Evolutionary conservation across 1,140 invertebrate species (phyloP).

Genomic region (Musca domestica): DNA sequence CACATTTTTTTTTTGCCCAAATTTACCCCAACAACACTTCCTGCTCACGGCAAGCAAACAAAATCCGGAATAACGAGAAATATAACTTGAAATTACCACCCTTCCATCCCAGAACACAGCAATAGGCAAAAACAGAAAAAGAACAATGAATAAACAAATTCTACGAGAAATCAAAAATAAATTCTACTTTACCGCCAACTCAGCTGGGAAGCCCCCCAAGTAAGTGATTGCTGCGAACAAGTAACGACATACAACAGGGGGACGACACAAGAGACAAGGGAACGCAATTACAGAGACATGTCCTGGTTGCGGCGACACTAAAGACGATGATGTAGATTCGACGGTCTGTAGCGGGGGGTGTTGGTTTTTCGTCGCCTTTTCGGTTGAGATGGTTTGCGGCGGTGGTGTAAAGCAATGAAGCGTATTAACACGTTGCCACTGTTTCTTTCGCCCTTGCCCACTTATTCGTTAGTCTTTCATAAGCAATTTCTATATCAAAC

Average conservation of each 20-base stretch:
- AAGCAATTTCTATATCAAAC: conserved; percentile 14
- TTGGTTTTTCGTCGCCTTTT: neutral
- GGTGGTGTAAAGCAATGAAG: conserved; percentile 12
- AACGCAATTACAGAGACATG: conserved; percentile 10
- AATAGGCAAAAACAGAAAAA: neutral
- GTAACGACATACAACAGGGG: conserved; percentile 6
- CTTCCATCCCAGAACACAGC: neutral
- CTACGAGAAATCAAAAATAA: conserved; percentile 2
- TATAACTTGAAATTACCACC: conserved; percentile 1
- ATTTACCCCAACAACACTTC: neutral
- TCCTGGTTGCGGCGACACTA: neutral
- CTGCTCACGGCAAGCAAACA: neutral
- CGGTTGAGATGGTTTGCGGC: neutral
- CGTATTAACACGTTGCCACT: conserved; percentile 17
- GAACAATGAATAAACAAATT: conserved; percentile 19
- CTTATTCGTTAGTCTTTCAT: neutral
- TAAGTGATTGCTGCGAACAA: neutral
- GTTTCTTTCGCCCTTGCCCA: neutral
- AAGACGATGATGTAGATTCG: neutral
- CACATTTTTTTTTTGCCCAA: neutral
- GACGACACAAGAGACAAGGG: neutral
- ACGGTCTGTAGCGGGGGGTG: neutral
- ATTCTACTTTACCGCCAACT: neutral
- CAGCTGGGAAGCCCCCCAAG: no score
- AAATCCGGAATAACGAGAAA: neutral